These are phyloP conservation scores for Tragelaphus eurycerus DNA, from an alignment of 2,797 vertebrate species.

Conservation along the genomic window DNA sequence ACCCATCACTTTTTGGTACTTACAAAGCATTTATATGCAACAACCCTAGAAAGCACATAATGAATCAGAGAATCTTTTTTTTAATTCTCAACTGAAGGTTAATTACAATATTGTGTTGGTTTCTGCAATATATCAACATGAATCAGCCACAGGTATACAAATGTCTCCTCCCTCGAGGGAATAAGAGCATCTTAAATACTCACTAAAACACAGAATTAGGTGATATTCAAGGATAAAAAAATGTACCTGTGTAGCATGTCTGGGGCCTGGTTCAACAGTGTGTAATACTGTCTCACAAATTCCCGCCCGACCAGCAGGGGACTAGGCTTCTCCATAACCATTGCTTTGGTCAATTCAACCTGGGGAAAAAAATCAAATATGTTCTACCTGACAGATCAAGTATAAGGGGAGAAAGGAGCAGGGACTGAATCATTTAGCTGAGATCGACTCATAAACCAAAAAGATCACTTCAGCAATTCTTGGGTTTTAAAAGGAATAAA, in stretches of 20 bases:
- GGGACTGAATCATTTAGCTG: neutral
- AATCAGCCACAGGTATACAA: neutral
- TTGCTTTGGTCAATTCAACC: slow-evolving; percentile 99
- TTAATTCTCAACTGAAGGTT: neutral
- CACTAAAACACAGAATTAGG: neutral
- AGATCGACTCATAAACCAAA: neutral
- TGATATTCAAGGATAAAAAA: neutral
- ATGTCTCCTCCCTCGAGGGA: neutral
- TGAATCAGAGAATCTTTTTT: neutral
- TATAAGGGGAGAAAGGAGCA: neutral
- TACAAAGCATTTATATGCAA: neutral
- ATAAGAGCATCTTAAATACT: neutral
- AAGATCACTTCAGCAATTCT: neutral
- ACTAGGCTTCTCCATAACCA: slow-evolving; percentile 99
- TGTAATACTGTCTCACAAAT: slow-evolving; percentile 99
- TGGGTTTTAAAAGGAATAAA: slow-evolving; percentile 13
- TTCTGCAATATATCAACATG: neutral
- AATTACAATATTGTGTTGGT: neutral
- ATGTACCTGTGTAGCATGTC: slow-evolving; percentile 96
- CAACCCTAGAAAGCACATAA: neutral
- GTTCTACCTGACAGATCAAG: neutral
- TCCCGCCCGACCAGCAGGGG: slow-evolving; percentile 99
- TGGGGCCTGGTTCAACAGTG: slow-evolving; percentile 97
- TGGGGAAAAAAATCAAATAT: slow-evolving; percentile 72
- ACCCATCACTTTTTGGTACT: neutral